A percentile compares a stretch with the other conserved stretches of the same genome.
phyloP scores from a whole-genome alignment of 2,797 vertebrate genomes.

The Anas bahamensis region DNA sequence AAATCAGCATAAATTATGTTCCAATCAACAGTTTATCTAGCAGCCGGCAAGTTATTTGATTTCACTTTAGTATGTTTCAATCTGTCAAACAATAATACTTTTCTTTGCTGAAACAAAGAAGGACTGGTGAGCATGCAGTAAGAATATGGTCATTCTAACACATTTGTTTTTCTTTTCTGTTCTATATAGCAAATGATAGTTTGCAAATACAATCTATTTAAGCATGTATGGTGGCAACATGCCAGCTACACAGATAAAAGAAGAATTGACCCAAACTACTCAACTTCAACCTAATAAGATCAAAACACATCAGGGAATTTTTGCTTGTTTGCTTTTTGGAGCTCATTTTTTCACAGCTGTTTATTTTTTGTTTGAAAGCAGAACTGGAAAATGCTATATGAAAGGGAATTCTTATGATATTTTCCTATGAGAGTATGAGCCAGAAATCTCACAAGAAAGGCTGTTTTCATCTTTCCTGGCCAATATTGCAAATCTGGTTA shows the following conservation, averaged over 20 bases:
- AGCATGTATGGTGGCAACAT: background rate
- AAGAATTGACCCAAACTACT: background rate
- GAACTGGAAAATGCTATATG: background rate
- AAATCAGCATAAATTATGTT: slow-evolving; percentile 22
- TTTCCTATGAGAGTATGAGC: background rate
- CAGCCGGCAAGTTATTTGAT: slow-evolving; percentile 9
- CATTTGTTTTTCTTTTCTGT: slow-evolving; percentile 18
- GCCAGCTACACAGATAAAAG: background rate
- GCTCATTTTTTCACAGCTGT: background rate
- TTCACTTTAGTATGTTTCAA: slow-evolving; percentile 25
- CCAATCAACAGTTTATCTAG: slow-evolving; percentile 17
- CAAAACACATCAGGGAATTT: background rate
- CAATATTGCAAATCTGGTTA: background rate
- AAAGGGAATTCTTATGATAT: background rate
- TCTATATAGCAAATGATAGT: background rate
- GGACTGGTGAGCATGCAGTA: background rate
- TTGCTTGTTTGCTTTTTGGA: background rate
- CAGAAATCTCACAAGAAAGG: background rate
- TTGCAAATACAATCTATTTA: slow-evolving; percentile 12
- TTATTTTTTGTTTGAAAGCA: background rate
- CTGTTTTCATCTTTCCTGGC: background rate
- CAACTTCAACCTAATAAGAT: background rate
- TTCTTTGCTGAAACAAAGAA: slow-evolving; percentile 36
- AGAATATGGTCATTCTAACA: slow-evolving; percentile 40
- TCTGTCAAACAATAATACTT: slow-evolving; percentile 35